Evolutionary conservation across 2,113 vertebrate genomes (phyloP), one percentile per base, ranked within the genome.

Genomic region (Salvelinus namaycush): DNA sequence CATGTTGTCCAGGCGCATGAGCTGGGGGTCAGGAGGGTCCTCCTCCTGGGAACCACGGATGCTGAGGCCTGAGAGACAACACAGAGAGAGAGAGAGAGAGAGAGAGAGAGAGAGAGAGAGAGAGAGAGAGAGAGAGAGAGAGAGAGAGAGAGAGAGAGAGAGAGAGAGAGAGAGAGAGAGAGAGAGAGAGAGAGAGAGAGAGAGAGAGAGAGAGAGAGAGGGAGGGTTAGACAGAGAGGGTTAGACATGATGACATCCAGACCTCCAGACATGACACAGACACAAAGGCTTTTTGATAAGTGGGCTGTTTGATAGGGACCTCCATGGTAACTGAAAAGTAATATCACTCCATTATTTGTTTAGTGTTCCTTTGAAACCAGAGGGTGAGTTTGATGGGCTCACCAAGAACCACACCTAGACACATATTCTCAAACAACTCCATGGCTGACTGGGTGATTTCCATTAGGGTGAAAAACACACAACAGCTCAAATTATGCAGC

Each of bases 1-100:
- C 98, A 99, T 99, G 95, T 99, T 99, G 95, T 99, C 98, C 93
- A 99, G 94, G 89, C 98, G 96, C 98, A 99, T 99, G 88, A 99
- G 97, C 93, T 99, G 98, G 73, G 98, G 98, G 87, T 99, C 98
- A 26, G 97, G 97, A 68, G 98, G 97, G 91, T 99, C 98, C 90
- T 99, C 98, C 89, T 99, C 98, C 91, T 99, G 98, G 86, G 98
- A 96, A 73, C 98, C 98, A 83, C 98, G 96, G 93, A 99, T 99
- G 94, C 98, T 99, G 90, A 99, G 96, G 95, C 97, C 98, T 99
- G 90, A 85, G 80, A 90, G 81, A 84, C 29, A 72, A 70, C 87
- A 68, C 2, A 1, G 7, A 87, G 26, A 76, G 2, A 39, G 73
- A 67, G 67, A 73, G 68, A 69, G 24, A 68, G 31, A 49, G 4